Percentiles rank a stretch among this genome's conserved stretches.
phyloP scores from a whole-genome alignment of 2,797 vertebrate genomes.

The Enteromius mattozi region DNA sequence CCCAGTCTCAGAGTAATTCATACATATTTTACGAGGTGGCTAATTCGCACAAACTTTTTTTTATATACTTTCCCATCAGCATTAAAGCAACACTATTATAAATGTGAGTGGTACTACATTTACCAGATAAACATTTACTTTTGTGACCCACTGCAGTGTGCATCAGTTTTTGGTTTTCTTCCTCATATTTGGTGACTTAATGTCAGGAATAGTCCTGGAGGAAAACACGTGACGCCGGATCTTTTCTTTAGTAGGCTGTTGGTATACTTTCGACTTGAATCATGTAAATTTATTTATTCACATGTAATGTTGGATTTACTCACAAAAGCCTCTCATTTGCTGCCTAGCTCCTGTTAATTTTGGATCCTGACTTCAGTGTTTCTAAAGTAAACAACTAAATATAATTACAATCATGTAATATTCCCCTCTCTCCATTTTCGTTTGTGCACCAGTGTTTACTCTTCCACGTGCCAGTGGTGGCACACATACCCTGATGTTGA shows the following conservation, averaged over 20 bases:
- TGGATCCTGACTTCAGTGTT: constrained; percentile 6
- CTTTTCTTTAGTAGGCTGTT: neutral
- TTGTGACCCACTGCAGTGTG: neutral
- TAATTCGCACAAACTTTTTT: too few relatives aligned
- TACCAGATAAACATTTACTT: neutral
- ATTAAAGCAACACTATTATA: neutral
- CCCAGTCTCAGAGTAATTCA: too few relatives aligned
- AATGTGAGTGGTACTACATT: neutral
- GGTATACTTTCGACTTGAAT: neutral
- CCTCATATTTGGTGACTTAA: neutral
- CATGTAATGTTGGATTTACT: neutral
- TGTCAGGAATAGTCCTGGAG: neutral
- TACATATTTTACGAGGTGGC: too few relatives aligned
- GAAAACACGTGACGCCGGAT: neutral
- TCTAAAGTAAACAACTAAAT: constrained; percentile 16
- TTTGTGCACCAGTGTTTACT: constrained; percentile 16
- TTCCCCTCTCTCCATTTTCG: neutral
- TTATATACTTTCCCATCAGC: neutral
- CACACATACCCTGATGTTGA: neutral
- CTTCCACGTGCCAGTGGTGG: neutral
- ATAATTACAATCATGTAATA: constrained; percentile 8
- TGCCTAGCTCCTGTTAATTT: neutral
- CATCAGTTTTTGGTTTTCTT: constrained; percentile 11
- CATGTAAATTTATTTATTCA: neutral
- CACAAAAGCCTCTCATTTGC: neutral